phyloP scores from a whole-genome alignment of 2,113 vertebrate species.

The Tachuris rubrigastra region DNA sequence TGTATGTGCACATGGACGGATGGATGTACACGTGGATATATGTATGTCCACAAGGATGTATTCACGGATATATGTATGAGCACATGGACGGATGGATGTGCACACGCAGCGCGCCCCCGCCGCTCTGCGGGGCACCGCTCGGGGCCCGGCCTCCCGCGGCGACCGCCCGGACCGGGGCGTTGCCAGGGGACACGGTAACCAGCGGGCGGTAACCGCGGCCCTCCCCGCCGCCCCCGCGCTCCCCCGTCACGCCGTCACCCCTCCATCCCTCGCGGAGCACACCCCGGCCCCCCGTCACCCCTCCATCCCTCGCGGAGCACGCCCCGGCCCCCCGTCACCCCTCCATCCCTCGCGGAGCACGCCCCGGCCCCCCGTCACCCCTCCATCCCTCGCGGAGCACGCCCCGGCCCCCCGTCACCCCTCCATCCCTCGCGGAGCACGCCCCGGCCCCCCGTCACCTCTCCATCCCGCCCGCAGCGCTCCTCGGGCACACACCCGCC shows the following conservation, averaged over 20 bases:
- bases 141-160: not conserved
- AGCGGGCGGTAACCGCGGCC: rapidly evolving
- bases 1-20: too few relatives aligned
- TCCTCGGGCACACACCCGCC: not conserved
- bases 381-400: not conserved
- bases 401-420: too few relatives aligned
- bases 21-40: too few relatives aligned
- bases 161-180: too few relatives aligned
- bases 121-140: rapidly evolving
- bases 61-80: not conserved
- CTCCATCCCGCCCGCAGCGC: not conserved
- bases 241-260: too few relatives aligned
- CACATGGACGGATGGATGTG: rapidly evolving
- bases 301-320: too few relatives aligned
- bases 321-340: too few relatives aligned
- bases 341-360: too few relatives aligned
- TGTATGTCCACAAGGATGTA: too few relatives aligned
- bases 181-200: not conserved
- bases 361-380: not conserved
- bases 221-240: not conserved
- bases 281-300: too few relatives aligned
- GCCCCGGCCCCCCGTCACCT: not conserved
- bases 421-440: too few relatives aligned
- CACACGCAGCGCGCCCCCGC: not conserved
- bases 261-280: too few relatives aligned